A percentile compares a stretch with the other conserved stretches of the same genome.
phyloP scores from a whole-genome alignment of 2,888 invertebrate genomes.

The Rhyacophila evoluta region DNA sequence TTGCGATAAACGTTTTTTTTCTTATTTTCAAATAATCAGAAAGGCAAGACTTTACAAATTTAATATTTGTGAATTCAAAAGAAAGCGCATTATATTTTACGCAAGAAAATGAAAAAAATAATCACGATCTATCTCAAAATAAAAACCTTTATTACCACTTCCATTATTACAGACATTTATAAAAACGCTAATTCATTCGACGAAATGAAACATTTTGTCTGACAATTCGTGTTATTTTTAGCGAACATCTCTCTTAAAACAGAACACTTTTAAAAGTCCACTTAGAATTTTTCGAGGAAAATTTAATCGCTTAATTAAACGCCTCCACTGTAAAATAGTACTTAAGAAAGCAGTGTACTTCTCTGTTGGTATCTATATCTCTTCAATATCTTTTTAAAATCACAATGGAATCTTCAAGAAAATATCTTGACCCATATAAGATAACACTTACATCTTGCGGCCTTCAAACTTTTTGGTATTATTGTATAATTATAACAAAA shows the following conservation, averaged over 20 bases:
- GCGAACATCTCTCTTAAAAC: constrained; percentile 18
- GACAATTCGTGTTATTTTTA: constrained; percentile 15
- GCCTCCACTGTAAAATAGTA: constrained; percentile 18
- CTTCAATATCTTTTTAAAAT: constrained; percentile 9
- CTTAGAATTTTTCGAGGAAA: not conserved
- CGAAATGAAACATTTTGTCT: not conserved
- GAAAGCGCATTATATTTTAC: too few relatives aligned
- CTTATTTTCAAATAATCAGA: too few relatives aligned
- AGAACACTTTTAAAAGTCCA: constrained; percentile 3
- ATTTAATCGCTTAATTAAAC: constrained; percentile 10
- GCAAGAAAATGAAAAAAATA: too few relatives aligned
- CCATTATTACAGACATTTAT: not conserved
- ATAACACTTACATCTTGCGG: too few relatives aligned
- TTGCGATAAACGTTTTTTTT: too few relatives aligned
- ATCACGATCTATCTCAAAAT: not conserved
- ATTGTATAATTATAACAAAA: too few relatives aligned
- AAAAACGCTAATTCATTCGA: not conserved
- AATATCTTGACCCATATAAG: too few relatives aligned
- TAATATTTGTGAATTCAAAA: too few relatives aligned
- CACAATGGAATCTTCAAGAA: not conserved
- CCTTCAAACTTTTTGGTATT: too few relatives aligned
- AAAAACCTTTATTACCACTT: not conserved
- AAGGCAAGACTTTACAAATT: too few relatives aligned
- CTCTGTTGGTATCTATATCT: not conserved
- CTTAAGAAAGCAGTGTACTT: not conserved